Base-by-base conservation (phyloP, 2,888 invertebrate genomes). In the Apotomis turbidana region DNA sequence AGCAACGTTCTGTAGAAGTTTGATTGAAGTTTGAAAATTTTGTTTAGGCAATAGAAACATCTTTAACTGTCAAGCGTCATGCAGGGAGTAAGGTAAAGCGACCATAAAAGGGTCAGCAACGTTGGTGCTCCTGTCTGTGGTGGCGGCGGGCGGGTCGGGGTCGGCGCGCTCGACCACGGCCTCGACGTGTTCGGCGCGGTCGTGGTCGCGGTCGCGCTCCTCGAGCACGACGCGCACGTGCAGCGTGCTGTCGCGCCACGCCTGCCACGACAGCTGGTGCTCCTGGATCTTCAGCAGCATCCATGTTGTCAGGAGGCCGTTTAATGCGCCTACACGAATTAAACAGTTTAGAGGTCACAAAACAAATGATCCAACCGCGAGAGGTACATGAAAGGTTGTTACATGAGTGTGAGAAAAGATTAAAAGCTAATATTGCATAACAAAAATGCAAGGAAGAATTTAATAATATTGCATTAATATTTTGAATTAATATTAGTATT, bases 281-380 rank as follows among this genome's bases (percentile, higher is more conserved):
- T 93, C 93, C 80, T 93, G 93, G 76, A 93, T 85, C 87, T 92
- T 93, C 54, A 93, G 87, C 80, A 93, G 88, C 87, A 92, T 90
- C 93, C 93, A 93, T 54, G 93, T 93, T 1, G 93, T 93, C 73
- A 93, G 85, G 74, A 93, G 82, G 0, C 93, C 93, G 83, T 93
- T 93, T 10, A 93, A 80, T 0, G 93, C 93, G 13, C 93, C 93
- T 92, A 78, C 13, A 38, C 5, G 44, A 52, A 36, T 55, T 8
- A n/a, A 51, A 51, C 8, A 9, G 59, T 60, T 60, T 10, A 27
- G 51, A 27, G 27, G 27, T 27, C 27, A 1, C 27, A 27, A 27
- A 2, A 27, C 27, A 2, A 27, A 27, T 27, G 27, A 27, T 27
- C 27, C 27, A 27, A 27, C 27, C 2, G 27, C 2, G 27, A 27